A percentile compares a stretch with the other conserved stretches of the same genome.
Conservation (phyloP, 2,888 invertebrate genomes). For the Nebria brevicollis region DNA sequence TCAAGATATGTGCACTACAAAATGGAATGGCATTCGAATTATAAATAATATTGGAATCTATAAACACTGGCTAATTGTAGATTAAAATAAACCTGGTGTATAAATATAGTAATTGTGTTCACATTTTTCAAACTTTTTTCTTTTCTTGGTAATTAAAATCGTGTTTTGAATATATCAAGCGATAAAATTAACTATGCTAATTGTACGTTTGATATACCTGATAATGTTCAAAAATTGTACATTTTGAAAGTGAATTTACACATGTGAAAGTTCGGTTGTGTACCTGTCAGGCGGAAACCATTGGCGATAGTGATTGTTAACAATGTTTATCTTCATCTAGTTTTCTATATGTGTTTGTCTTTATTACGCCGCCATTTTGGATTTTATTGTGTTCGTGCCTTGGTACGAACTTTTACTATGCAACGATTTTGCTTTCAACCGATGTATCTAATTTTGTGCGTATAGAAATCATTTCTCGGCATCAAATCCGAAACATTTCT, state of each 20-base stretch:
- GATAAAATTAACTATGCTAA: not conserved
- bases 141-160: not conserved
- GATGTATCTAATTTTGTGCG: constrained; percentile 21
- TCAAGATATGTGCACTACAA: not conserved
- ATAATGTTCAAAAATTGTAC: not conserved
- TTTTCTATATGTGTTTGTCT: not conserved
- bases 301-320: constrained; percentile 23
- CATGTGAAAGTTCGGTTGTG: constrained; percentile 19
- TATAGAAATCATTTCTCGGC: no score
- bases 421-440: constrained; percentile 32
- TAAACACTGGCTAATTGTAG: constrained; percentile 31
- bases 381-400: constrained; percentile 36
- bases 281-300: constrained; percentile 15
- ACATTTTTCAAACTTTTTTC: not conserved
- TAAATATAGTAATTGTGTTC: not conserved
- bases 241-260: constrained; percentile 4
- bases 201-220: not conserved
- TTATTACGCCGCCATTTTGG: constrained; percentile 4
- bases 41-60: constrained; percentile 40
- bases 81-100: constrained; percentile 21
- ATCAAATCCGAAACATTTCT: no score
- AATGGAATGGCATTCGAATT: constrained; percentile 10
- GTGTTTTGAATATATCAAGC: not conserved
- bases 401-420: constrained; percentile 36
- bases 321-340: constrained; percentile 8